Conservation (phyloP, 1,140 invertebrate genomes). For the Atopsyche davidsoni region DNA sequence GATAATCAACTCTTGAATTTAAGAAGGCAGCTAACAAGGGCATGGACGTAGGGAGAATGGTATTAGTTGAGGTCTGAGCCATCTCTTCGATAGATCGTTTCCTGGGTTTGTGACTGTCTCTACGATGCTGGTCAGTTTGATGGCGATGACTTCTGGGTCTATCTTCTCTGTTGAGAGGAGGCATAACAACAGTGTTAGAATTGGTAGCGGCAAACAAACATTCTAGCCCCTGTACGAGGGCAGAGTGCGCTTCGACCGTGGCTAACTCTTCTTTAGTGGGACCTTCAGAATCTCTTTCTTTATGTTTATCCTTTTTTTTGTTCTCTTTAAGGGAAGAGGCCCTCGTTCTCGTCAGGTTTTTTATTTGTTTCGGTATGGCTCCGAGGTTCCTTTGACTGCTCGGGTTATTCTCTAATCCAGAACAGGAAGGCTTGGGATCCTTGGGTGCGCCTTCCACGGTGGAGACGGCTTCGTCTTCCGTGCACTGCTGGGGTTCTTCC, state of each 20-base stretch:
- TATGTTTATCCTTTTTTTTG: slow-evolving; percentile 44
- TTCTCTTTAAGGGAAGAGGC: slow-evolving; percentile 47
- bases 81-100: slow-evolving; percentile 50
- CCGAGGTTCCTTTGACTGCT: slow-evolving; percentile 57
- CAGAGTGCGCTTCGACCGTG: slow-evolving; percentile 46
- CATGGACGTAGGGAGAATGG: slow-evolving; percentile 55
- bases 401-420: slow-evolving; percentile 41
- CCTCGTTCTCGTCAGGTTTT: slow-evolving; percentile 44
- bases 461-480: slow-evolving; percentile 7
- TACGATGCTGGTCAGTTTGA: slow-evolving; percentile 37
- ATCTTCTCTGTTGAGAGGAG: slow-evolving; percentile 41
- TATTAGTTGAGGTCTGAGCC: slow-evolving; percentile 57
- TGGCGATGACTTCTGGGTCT: slow-evolving; percentile 37
- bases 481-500: slow-evolving; percentile 32
- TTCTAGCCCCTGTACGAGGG: slow-evolving; percentile 46
- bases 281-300: slow-evolving; percentile 37
- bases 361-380: slow-evolving; percentile 65
- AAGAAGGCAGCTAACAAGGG: slow-evolving; percentile 58
- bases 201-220: slow-evolving; percentile 47
- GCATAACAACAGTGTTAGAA: slow-evolving; percentile 47
- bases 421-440: slow-evolving; percentile 37
- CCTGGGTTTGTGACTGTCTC: slow-evolving; percentile 43
- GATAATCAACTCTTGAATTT: slow-evolving; percentile 51
- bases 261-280: slow-evolving; percentile 33
- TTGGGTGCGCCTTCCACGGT: slow-evolving; percentile 32